Percentiles rank a stretch among this genome's conserved stretches.
Evolutionary conservation across 2,797 vertebrate species (phyloP).

Genomic region (Myioborus miniatus): DNA sequence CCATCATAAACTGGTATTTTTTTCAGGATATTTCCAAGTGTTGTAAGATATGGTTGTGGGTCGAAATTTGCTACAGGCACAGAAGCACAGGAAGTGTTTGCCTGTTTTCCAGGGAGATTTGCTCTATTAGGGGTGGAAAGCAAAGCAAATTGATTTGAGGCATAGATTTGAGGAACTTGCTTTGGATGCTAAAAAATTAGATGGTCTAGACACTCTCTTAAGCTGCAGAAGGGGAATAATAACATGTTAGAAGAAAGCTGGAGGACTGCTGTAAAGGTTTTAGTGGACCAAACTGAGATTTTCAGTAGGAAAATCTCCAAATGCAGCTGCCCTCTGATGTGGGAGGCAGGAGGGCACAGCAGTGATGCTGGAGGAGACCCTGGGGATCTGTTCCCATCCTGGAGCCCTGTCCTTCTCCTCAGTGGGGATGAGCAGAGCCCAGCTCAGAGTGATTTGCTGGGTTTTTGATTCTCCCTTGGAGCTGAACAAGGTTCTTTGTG

Average conservation of each 20-base stretch:
- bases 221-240: neutral
- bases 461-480: neutral
- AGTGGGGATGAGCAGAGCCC: neutral
- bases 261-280: neutral
- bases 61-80: neutral
- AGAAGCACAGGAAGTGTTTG: neutral
- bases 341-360: neutral
- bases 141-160: neutral
- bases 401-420: neutral
- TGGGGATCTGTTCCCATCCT: accelerated
- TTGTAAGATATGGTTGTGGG: neutral
- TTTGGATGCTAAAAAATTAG: conserved; percentile 8
- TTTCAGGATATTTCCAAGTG: neutral
- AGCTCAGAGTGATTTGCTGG: accelerated
- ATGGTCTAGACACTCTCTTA: neutral
- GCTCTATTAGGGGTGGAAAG: neutral
- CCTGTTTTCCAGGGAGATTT: neutral
- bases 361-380: neutral
- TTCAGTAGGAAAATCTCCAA: neutral
- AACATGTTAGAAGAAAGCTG: neutral
- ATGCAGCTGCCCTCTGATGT: neutral
- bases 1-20: neutral
- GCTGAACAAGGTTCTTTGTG: accelerated
- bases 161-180: neutral
- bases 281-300: neutral